Evolutionary conservation across 2,888 invertebrate species (phyloP).

Genomic region (Tipula lateralis): DNA sequence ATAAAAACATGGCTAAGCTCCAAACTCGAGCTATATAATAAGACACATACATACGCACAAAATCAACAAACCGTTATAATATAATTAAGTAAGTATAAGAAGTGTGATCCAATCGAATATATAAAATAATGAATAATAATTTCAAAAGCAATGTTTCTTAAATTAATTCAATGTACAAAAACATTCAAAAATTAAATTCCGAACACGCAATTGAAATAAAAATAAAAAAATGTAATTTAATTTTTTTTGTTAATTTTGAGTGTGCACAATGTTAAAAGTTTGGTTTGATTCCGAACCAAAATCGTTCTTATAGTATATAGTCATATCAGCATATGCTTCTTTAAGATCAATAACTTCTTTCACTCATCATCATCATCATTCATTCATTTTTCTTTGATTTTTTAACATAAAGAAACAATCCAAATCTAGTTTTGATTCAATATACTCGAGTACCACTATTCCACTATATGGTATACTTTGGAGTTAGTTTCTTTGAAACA

Average conservation of each 20-base stretch:
- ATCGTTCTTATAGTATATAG: neutral
- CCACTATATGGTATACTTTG: neutral
- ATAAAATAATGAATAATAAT: neutral
- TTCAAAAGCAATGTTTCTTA: neutral
- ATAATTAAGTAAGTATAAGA: neutral
- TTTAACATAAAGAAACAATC: neutral
- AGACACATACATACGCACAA: neutral
- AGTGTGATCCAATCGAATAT: neutral
- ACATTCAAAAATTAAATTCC: neutral
- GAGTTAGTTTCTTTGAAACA: neutral
- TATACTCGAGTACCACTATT: neutral
- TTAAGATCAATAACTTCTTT: neutral
- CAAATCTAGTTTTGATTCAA: neutral
- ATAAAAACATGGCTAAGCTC: neutral
- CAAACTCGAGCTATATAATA: neutral
- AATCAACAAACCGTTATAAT: conserved; percentile 11
- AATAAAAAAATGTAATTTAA: neutral
- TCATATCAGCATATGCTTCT: neutral
- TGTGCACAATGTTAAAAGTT: neutral
- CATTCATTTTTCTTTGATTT: neutral
- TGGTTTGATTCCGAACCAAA: neutral
- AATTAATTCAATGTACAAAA: neutral
- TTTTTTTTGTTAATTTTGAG: neutral
- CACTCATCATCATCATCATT: neutral
- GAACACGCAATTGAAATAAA: neutral